Base-by-base conservation (phyloP, 2,888 invertebrate genomes). In the Eucriotettix oculatus region DNA sequence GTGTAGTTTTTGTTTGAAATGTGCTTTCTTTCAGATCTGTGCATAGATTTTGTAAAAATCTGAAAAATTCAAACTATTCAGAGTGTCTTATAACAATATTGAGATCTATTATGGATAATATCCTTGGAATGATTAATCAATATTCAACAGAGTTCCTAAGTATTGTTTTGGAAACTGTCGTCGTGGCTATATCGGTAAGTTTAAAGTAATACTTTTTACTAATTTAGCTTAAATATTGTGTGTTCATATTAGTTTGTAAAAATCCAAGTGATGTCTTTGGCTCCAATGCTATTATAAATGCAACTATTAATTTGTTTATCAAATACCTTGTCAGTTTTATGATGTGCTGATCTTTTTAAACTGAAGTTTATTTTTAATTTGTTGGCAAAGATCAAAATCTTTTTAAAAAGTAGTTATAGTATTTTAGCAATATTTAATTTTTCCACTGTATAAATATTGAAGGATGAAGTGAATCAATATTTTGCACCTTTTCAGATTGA, bases 1-100 rank as follows among this genome's bases (percentile, higher is more conserved):
- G 11, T 55, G 29, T 41, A 14, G 11, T 14, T 29, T 42, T 44
- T 14, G 11, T 57, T 48, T 40, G 10, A 16, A 52, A 16, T 48
- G 48, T 14, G 9, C 2, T 29, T 62, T 57, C 16, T 59, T 61
- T 14, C 1, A 73, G 73, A 64, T 69, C 75, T 5, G 69, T 74
- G 9, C 74, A 72, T 66, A 78, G 77, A 62, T 80, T 79, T 68
- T 78, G 80, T 66, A 74, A 76, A 58, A 76, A 79, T 62, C 72
- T 81, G 60, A 76, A 77, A 64, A 69, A 71, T 9, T 71, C 74
- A 1, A 73, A 75, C 12, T 71, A 70, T 55, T 74, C 75, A n/a
- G 72, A 75, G 53, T 62, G 73, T 7, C 65, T 76, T 14, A 65
- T 68, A 9, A 74, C 75, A 10, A 72, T 76, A 65, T 70, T 80